Base-by-base conservation (phyloP, 1,140 invertebrate species). In the Trichoplusia ni region DNA sequence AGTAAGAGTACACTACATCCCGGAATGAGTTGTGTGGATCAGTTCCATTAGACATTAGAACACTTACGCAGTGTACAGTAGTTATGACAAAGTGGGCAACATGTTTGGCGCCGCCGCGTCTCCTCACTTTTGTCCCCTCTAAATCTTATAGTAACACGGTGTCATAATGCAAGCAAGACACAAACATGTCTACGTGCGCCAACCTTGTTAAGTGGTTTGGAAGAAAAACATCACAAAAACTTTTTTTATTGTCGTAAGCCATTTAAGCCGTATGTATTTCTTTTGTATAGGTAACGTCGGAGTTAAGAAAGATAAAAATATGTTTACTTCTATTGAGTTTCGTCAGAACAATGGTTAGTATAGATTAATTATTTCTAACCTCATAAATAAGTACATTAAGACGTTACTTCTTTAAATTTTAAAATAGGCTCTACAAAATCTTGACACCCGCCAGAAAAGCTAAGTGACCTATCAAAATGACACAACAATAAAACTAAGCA, bases 181-280 rank as follows among this genome's bases (percentile, higher is more conserved):
- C 87, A 90, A 89, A 89, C 86, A 90, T 87, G 77, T 86, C 86
- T 85, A 80, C 86, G 79, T 90, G 84, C 87, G 86, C 86, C 87
- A 89, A 87, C 77, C 82, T 84, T 86, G 86, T 89, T 90, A 90
- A 90, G 88, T 90, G 86, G 88, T 90, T 89, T 86, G 86, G 86
- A 90, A 90, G 87, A 90, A 90, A 86, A 90, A 89, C 84, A 90
- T 89, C 84, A 81, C 78, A 77, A 81, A 89, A 90, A 90, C 79
- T 89, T 90, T 87, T 82, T 86, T 89, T 88, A 90, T 90, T 84
- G 77, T 85, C 74, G 74, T 80, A 79, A 75, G 75, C 81, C 81
- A 81, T 88, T 86, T 82, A 77, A 77, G 82, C 65, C 74, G 78
- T 81, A 71, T 66, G 78, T 81, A 70, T 64, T 64, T 59, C 58